phyloP scores from a whole-genome alignment of 2,797 vertebrate genomes.

The Myripristis murdjan region DNA sequence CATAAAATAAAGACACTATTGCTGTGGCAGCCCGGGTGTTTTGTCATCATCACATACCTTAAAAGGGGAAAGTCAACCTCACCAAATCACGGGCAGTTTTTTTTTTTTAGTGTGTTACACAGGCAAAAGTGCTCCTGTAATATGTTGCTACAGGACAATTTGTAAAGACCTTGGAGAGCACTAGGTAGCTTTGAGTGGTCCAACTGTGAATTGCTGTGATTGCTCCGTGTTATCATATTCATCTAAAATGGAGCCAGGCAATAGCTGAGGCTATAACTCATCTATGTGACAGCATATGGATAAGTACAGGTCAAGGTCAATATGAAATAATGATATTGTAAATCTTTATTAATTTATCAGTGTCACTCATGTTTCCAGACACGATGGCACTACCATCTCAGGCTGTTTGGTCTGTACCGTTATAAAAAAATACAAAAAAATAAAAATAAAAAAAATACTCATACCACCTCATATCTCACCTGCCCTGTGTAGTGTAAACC shows the following conservation, averaged over 20 bases:
- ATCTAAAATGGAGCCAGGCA: no score
- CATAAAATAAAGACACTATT: background rate
- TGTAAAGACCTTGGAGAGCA: background rate
- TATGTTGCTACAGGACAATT: background rate
- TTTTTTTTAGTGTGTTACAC: background rate
- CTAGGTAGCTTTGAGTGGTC: no score
- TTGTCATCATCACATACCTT: background rate
- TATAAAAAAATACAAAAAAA: background rate
- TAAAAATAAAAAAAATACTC: background rate
- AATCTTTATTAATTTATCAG: background rate
- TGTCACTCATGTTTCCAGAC: background rate
- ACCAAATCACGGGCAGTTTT: background rate
- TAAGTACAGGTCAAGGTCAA: no score
- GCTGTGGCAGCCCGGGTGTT: constrained; percentile 5
- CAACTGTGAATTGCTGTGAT: no score
- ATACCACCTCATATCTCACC: no score
- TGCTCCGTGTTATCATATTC: no score
- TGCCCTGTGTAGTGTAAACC: no score
- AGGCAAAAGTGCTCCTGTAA: background rate
- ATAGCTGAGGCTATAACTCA: no score
- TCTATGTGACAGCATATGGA: no score
- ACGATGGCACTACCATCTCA: background rate
- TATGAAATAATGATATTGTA: no score
- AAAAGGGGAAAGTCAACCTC: background rate
- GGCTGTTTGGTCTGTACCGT: background rate